Evolutionary conservation across 1,140 invertebrate genomes (phyloP), one percentile per base, ranked within the genome.

Genomic region (Antheraea mylitta): DNA sequence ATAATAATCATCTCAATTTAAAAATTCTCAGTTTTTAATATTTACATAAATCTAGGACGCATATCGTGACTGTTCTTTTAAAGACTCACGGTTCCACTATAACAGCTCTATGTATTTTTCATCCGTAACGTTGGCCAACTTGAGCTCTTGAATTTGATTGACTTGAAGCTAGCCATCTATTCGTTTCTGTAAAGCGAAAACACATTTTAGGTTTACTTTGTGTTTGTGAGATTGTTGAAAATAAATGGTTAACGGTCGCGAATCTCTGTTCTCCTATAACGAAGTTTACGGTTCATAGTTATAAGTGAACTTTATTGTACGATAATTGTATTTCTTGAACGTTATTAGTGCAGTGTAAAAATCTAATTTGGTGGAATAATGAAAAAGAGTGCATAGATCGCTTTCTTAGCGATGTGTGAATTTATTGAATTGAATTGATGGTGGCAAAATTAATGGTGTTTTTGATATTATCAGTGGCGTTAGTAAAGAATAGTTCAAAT

Each of bases 361-460:
- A 74, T 81, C 74, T 73, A 77, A 78, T 75, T 83, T 81, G 76
- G 84, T 87, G 85, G 63, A 82, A 82, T 82, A 81, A 90, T 90
- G 83, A 86, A 84, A 81, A 83, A 77, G 77, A 82, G 82, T 89
- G 89, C 72, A 78, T 83, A 84, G 83, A 80, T 89, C 87, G 88
- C 85, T 86, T 77, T 83, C 7, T 78, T 89, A 89, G 87, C 89
- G 87, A 91, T 91, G 89, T 85, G 87, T 90, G 82, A 83, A 77
- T 83, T 86, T 79, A 81, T 77, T 81, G 89, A 83, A 83, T 90
- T 82, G 82, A 87, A 83, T 89, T 89, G 81, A 87, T 83, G 76
- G 82, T 91, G 85, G 78, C 83, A 78, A 84, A 89, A 89, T 91
- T 89, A 80, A 91, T 91, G 89, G 89, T 91, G 89, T 89, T 89